phyloP scores from a whole-genome alignment of 64 coral and sea anemone species.

The Anthopleura sola region DNA sequence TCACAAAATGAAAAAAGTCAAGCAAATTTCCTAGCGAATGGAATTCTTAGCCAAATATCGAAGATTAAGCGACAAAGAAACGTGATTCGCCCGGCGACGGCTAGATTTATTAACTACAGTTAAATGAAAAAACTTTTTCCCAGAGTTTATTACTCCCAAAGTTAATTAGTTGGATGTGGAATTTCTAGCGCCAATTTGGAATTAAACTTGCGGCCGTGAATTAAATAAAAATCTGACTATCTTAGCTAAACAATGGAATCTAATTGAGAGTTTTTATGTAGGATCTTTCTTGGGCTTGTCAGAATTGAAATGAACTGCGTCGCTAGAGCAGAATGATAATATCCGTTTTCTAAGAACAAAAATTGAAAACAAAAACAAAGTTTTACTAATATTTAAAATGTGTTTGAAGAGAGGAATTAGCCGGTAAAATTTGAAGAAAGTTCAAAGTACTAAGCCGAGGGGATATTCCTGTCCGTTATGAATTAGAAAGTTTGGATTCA shows the following conservation, averaged over 20 bases:
- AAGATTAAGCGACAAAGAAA: constrained; percentile 11
- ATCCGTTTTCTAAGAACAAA: constrained; percentile 15
- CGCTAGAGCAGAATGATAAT: not conserved
- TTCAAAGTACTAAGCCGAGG: not conserved
- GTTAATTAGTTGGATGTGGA: constrained; percentile 16
- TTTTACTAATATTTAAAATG: constrained; percentile 1
- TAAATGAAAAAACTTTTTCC: constrained; percentile 6
- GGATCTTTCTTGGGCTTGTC: not conserved
- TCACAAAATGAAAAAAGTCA: constrained; percentile 16
- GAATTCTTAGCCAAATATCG: constrained; percentile 15
- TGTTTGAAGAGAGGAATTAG: not conserved
- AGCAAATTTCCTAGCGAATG: not conserved
- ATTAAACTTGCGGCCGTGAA: constrained; percentile 14
- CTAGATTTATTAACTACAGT: not conserved
- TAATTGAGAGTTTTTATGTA: not conserved
- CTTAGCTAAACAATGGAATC: not conserved
- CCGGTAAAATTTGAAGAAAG: not conserved
- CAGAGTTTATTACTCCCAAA: constrained; percentile 14
- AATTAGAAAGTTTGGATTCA: not conserved
- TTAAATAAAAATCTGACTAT: constrained; percentile 4
- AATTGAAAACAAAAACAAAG: constrained; percentile 4
- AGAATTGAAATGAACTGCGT: constrained; percentile 14
- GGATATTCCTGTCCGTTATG: not conserved
- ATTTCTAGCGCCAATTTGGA: constrained; percentile 18
- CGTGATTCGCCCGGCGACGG: not conserved